phyloP scores from a whole-genome alignment of 2,113 vertebrate genomes.

The Burhinus oedicnemus region DNA sequence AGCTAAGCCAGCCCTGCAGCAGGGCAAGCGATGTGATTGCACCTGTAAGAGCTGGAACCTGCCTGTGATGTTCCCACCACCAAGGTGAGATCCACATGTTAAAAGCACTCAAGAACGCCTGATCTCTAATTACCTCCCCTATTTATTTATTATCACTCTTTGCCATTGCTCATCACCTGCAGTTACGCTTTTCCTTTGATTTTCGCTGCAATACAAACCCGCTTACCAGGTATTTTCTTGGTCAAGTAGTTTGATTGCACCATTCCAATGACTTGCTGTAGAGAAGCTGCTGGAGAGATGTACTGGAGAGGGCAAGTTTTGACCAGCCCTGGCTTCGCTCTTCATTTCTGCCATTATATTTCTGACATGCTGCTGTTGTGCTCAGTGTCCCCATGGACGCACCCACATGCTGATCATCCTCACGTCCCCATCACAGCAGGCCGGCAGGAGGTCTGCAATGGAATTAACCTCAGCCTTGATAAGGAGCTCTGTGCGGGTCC shows the following conservation, averaged over 20 bases:
- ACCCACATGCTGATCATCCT: too few relatives aligned
- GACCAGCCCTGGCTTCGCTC: not conserved
- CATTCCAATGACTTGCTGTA: not conserved
- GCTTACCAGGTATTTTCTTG: not conserved
- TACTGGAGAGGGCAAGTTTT: not conserved
- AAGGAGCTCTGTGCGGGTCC: not conserved
- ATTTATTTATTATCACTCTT: not conserved
- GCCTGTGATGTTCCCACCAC: not conserved
- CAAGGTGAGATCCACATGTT: not conserved
- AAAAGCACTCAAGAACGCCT: not conserved
- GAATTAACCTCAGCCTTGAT: not conserved
- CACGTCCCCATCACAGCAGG: too few relatives aligned
- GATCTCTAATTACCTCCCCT: not conserved
- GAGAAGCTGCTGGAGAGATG: not conserved
- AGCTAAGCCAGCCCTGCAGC: not conserved
- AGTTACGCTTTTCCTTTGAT: not conserved
- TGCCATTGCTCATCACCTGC: not conserved
- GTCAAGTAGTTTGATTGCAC: not conserved
- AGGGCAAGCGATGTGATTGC: accelerated
- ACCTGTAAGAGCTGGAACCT: not conserved
- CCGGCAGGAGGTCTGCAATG: not conserved
- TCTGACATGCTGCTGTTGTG: not conserved
- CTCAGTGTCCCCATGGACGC: not conserved
- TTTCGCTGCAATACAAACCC: not conserved
- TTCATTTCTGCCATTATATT: not conserved